phyloP scores from a whole-genome alignment of 2,888 invertebrate genomes.

The Netelia fuscicornis region DNA sequence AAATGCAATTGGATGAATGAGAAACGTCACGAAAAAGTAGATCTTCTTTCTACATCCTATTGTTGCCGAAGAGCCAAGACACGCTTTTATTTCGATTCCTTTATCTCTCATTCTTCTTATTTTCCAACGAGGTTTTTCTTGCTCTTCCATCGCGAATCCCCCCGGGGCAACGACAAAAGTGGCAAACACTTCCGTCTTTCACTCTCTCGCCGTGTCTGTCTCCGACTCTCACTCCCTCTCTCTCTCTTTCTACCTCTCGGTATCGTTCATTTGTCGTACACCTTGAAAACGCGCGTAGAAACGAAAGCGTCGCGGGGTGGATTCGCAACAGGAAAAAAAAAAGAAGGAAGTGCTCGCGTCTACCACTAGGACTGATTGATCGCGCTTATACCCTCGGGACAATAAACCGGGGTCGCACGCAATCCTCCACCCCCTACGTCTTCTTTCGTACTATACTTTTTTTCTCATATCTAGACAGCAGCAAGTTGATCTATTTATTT shows the following conservation, averaged over 20 bases:
- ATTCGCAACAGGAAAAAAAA: conserved; percentile 24
- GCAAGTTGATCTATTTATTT: background rate
- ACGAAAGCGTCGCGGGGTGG: conserved; percentile 33
- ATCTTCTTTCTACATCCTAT: conserved; percentile 18
- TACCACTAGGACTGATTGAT: conserved; percentile 54
- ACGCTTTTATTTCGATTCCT: conserved; percentile 47
- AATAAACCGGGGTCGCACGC: conserved; percentile 34
- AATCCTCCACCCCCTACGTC: conserved; percentile 12
- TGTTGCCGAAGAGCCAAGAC: background rate
- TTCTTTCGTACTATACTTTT: background rate
- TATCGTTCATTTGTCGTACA: conserved; percentile 29
- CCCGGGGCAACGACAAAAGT: conserved; percentile 34
- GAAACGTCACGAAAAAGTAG: conserved; percentile 9
- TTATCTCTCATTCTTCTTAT: conserved; percentile 44
- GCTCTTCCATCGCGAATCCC: conserved; percentile 31
- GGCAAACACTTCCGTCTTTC: conserved; percentile 41
- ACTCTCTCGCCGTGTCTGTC: background rate
- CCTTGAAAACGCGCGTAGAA: conserved; percentile 16
- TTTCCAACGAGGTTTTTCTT: conserved; percentile 50
- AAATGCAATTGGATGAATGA: background rate
- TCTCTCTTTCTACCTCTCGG: background rate
- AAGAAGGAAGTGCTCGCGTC: conserved; percentile 30
- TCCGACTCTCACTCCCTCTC: conserved; percentile 7
- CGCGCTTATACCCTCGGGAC: conserved; percentile 57
- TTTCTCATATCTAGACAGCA: background rate